These are phyloP conservation scores for Sepioteuthis lessoniana DNA, from an alignment of 2,888 invertebrate genomes.

Conservation along the genomic window DNA sequence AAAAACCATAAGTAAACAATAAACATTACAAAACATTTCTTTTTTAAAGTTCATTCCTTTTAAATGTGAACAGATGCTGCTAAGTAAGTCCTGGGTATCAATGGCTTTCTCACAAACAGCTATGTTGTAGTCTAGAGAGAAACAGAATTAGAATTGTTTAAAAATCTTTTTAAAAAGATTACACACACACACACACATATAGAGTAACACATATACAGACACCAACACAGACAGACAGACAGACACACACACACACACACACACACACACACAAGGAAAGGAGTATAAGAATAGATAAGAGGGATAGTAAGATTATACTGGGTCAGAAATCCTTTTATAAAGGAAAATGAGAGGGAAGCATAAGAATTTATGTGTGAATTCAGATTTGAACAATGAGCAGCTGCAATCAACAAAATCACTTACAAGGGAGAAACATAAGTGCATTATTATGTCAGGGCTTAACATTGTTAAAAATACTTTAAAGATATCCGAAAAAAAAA, in stretches of 20 bases:
- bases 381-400: conserved; percentile 1
- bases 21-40: not conserved
- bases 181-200: too few relatives aligned
- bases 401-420: not conserved
- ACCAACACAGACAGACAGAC: too few relatives aligned
- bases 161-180: too few relatives aligned
- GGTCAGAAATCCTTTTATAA: not conserved
- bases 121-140: too few relatives aligned
- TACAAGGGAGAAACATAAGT: not conserved
- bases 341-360: not conserved
- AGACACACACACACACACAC: too few relatives aligned
- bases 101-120: too few relatives aligned
- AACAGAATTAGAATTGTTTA: too few relatives aligned
- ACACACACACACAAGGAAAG: not conserved
- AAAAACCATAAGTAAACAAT: not conserved
- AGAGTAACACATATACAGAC: too few relatives aligned
- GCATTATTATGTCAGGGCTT: not conserved
- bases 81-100: too few relatives aligned
- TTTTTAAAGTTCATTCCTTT: too few relatives aligned
- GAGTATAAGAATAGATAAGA: not conserved
- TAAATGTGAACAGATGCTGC: too few relatives aligned
- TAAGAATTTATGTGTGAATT: not conserved
- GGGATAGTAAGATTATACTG: not conserved
- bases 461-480: not conserved
- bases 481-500: not conserved